A percentile compares a stretch with the other conserved stretches of the same genome.
These are phyloP conservation scores for Drosophila rufa DNA, from an alignment of 1,140 invertebrate genomes.

Conservation along the genomic window DNA sequence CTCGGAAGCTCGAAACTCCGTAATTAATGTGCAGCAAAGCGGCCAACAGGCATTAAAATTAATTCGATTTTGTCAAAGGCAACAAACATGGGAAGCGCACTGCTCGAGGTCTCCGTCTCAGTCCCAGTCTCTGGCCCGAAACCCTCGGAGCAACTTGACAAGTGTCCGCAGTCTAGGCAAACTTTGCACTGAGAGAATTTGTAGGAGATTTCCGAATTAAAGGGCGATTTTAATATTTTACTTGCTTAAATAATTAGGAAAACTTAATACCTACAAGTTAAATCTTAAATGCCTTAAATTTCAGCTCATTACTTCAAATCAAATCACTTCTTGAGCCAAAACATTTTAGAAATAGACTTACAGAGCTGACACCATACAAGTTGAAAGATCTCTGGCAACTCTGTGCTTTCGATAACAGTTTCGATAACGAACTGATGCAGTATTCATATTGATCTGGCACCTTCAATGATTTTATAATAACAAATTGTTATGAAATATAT, in stretches of 20 bases:
- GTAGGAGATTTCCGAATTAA: neutral
- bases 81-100: conserved; percentile 40
- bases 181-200: conserved; percentile 6
- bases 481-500: neutral
- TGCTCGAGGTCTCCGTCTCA: conserved; percentile 15
- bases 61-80: conserved; percentile 56
- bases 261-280: neutral
- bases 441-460: neutral
- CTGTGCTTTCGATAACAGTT: neutral
- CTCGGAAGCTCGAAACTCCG: neutral
- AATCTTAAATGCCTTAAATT: too few relatives aligned
- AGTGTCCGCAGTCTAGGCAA: conserved; percentile 23
- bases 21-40: conserved; percentile 50
- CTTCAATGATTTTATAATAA: neutral
- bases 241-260: too few relatives aligned
- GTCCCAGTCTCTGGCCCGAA: conserved; percentile 1
- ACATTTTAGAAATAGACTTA: neutral
- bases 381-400: neutral
- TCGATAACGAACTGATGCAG: neutral
- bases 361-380: neutral
- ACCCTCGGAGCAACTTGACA: conserved; percentile 38
- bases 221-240: neutral
- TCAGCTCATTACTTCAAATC: neutral
- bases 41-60: conserved; percentile 49
- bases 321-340: neutral